phyloP scores from a whole-genome alignment of 2,888 invertebrate genomes.

The Ischnus inquisitorius region DNA sequence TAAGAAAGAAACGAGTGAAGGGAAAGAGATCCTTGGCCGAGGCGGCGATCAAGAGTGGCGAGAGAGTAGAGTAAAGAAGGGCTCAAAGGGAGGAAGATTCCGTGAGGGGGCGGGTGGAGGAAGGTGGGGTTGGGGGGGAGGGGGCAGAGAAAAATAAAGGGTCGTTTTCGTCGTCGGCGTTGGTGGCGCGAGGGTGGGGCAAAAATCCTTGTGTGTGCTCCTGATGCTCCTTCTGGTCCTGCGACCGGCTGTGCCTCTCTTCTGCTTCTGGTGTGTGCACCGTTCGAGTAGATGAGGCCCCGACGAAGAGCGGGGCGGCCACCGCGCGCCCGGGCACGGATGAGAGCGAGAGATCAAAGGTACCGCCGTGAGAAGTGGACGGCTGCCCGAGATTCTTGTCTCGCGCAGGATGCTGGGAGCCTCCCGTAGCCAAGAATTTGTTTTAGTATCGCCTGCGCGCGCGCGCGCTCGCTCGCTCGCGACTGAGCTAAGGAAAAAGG shows the following conservation, averaged over 20 bases:
- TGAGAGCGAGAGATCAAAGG: constrained; percentile 82
- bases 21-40: constrained; percentile 13
- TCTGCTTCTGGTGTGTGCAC: constrained; percentile 41
- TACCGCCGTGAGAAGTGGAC: constrained; percentile 84
- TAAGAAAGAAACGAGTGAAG: constrained; percentile 44
- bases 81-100: constrained; percentile 32
- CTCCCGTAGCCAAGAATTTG: constrained; percentile 79
- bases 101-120: constrained; percentile 15
- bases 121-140: constrained; percentile 15
- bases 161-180: constrained; percentile 42
- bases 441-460: constrained; percentile 77
- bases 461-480: constrained; percentile 9
- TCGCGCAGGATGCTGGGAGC: constrained; percentile 80
- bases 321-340: constrained; percentile 73
- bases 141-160: constrained; percentile 52
- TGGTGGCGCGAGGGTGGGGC: constrained; percentile 33
- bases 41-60: constrained; percentile 46
- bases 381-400: constrained; percentile 84
- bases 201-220: constrained; percentile 41
- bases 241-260: constrained; percentile 34
- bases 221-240: constrained; percentile 52
- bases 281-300: constrained; percentile 60
- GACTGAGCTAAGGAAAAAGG: constrained; percentile 18
- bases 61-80: constrained; percentile 48
- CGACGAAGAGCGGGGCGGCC: constrained; percentile 65